Evolutionary conservation across 2,113 vertebrate genomes (phyloP), one percentile per base, ranked within the genome.

Genomic region (Clupea harengus): DNA sequence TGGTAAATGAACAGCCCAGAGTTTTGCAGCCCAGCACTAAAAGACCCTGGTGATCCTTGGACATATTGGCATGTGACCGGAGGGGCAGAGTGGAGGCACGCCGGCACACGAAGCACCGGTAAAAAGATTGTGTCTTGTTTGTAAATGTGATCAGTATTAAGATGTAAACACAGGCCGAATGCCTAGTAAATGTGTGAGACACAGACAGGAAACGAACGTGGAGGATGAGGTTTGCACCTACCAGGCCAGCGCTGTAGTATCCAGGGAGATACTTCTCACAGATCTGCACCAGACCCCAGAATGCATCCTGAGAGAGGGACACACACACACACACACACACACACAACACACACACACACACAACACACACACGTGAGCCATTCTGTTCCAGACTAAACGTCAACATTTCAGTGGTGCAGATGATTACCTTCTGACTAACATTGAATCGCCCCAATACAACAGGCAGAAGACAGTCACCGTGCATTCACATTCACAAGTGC

Each of bases 181-280:
- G 11, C 9, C 64, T 25, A 8, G 57, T 3, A 64, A n/a, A 22
- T 75, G 72, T 17, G 2, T 13, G 5, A 5, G 80, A 1, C 18
- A 44, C 20, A 15, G 57, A 11, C 17, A 28, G 32, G 13, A 15
- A 45, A 3, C 20, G 52, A 45, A 3, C 20, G 52, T 20, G 6
- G 11, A 75, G 25, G 60, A 11, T 32, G 45, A 78, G 72, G 75
- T 82, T 32, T 83, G 11, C 52, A 25, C 93, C 90, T 91, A 96
- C 95, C 95, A 96, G 92, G 64, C 95, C 95, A 54, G 93, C 88
- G n/a, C 95, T 96, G 93, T 96, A 96, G 86, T 96, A 96, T 85
- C 95, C 95, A 75, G 95, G 95, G 81, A 96, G 93, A 86, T 96
- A 96, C 88, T 96, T 96, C 90, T 96, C 95, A 92, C 95, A 96